These are phyloP conservation scores for Siniperca scherzeri DNA, from an alignment of 2,797 vertebrate species.

Conservation along the genomic window DNA sequence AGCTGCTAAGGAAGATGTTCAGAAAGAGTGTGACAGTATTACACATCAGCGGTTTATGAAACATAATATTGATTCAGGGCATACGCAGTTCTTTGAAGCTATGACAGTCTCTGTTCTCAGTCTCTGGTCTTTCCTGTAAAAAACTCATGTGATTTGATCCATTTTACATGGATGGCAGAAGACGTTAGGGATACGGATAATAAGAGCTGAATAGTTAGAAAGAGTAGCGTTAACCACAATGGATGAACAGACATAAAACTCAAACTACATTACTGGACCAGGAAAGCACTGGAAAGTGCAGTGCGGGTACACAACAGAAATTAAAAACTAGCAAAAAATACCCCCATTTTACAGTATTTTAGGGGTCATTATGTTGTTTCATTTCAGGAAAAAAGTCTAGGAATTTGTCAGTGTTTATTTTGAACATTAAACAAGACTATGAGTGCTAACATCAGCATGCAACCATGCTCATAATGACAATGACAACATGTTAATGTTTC, in stretches of 20 bases:
- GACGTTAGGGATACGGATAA: not conserved
- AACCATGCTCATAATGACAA: not conserved
- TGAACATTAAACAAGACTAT: not conserved
- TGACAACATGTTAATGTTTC: not conserved
- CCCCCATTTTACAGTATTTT: not conserved
- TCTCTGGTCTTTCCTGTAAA: constrained; percentile 4
- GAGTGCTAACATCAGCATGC: not conserved
- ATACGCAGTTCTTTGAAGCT: constrained; percentile 25
- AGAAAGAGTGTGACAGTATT: constrained; percentile 1
- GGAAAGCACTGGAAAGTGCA: not conserved
- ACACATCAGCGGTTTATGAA: constrained; percentile 14
- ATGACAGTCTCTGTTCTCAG: constrained; percentile 13
- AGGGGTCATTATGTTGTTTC: not conserved
- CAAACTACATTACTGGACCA: constrained; percentile 1
- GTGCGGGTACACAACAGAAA: not conserved
- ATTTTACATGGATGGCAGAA: constrained; percentile 5
- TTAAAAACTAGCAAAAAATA: not conserved
- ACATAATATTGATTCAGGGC: constrained; percentile 44
- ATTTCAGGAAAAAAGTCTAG: not conserved
- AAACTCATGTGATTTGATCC: not conserved
- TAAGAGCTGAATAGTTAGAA: not conserved
- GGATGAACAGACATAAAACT: not conserved
- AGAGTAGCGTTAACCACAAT: not conserved
- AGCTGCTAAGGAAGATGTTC: constrained; percentile 14
- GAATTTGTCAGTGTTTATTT: not conserved